A percentile compares a stretch with the other conserved stretches of the same genome.
phyloP scores from a whole-genome alignment of 2,888 invertebrate species.

The Perdita meconis region DNA sequence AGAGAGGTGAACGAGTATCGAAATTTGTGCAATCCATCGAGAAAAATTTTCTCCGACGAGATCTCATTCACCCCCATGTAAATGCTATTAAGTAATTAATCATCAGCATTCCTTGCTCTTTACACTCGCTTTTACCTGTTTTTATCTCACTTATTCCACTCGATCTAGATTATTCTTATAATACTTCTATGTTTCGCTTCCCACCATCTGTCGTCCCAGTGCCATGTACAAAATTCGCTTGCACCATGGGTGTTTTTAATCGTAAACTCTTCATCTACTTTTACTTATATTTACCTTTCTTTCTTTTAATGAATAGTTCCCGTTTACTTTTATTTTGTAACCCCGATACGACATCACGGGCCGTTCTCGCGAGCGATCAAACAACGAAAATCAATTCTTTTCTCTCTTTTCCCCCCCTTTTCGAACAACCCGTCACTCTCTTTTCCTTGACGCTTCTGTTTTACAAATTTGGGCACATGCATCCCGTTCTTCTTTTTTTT shows the following conservation, averaged over 20 bases:
- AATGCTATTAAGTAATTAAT: slow-evolving; percentile 68
- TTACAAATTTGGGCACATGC: slow-evolving; percentile 29
- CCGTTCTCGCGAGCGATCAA: slow-evolving; percentile 71
- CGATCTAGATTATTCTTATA: slow-evolving; percentile 64
- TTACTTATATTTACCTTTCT: slow-evolving; percentile 32
- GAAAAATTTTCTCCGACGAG: slow-evolving; percentile 59
- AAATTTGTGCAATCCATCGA: slow-evolving; percentile 65
- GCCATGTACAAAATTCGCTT: slow-evolving; percentile 77
- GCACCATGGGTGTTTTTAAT: slow-evolving; percentile 77
- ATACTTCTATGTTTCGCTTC: slow-evolving; percentile 65
- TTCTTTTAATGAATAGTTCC: slow-evolving; percentile 8
- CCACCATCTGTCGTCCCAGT: slow-evolving; percentile 79
- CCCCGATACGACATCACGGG: slow-evolving; percentile 53
- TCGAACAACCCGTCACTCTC: slow-evolving; percentile 30
- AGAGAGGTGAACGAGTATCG: slow-evolving; percentile 70
- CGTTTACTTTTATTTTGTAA: slow-evolving; percentile 34
- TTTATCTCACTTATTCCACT: slow-evolving; percentile 48
- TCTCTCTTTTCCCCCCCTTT: neutral
- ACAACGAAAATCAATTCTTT: slow-evolving; percentile 52
- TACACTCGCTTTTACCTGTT: slow-evolving; percentile 72
- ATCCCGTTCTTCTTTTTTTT: slow-evolving; percentile 4
- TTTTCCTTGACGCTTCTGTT: slow-evolving; percentile 47
- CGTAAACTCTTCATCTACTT: slow-evolving; percentile 26
- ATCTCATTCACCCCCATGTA: slow-evolving; percentile 65
- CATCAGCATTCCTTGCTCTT: slow-evolving; percentile 69